Percentiles rank a stretch among this genome's conserved stretches.
phyloP scores from a whole-genome alignment of 2,797 vertebrate genomes.

The Salmo trutta region DNA sequence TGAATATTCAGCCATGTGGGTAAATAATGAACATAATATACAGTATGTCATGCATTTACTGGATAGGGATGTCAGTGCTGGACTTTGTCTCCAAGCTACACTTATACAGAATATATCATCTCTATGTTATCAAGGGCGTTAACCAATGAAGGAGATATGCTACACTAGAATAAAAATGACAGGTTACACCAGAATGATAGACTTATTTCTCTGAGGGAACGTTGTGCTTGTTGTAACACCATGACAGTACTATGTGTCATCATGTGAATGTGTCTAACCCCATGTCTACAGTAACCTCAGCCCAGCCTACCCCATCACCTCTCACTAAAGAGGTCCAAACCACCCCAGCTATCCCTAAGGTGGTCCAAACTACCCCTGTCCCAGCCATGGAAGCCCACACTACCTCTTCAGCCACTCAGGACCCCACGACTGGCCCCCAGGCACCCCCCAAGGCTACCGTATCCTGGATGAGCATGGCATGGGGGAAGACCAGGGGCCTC shows the following conservation, averaged over 20 bases:
- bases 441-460: conserved; percentile 62
- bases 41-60: neutral
- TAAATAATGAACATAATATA: neutral
- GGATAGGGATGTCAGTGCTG: conserved; percentile 20
- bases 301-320: conserved; percentile 26
- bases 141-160: conserved; percentile 2
- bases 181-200: conserved; percentile 41
- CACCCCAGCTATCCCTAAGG: conserved; percentile 9
- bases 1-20: neutral
- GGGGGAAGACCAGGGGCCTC: conserved; percentile 82
- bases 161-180: conserved; percentile 39
- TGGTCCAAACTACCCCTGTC: neutral
- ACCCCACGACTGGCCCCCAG: conserved; percentile 35
- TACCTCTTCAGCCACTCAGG: conserved; percentile 19
- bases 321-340: conserved; percentile 34
- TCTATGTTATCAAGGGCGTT: neutral
- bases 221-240: neutral
- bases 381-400: conserved; percentile 23
- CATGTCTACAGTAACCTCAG: conserved; percentile 70
- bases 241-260: conserved; percentile 33
- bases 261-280: conserved; percentile 48
- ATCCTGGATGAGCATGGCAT: conserved; percentile 87
- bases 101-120: conserved; percentile 6
- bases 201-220: neutral
- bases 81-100: conserved; percentile 28